phyloP scores from a whole-genome alignment of 2,888 invertebrate species.

The Caenorhabditis macrosperma region DNA sequence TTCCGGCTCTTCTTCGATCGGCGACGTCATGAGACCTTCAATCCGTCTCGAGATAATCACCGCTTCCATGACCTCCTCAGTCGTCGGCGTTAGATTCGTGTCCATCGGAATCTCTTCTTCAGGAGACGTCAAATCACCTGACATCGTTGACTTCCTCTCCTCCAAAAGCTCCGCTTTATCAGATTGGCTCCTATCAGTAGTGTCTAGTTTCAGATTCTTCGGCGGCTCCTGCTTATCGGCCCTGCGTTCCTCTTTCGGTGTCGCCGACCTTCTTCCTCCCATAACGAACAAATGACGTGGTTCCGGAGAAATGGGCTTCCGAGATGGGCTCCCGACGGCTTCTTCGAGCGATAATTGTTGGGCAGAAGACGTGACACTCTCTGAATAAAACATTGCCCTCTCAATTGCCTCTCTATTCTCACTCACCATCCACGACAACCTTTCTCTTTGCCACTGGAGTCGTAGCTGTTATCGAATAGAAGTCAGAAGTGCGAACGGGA shows the following conservation, averaged over 20 bases:
- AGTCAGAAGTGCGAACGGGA: conserved; percentile 43
- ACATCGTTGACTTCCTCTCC: conserved; percentile 52
- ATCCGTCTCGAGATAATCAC: conserved; percentile 53
- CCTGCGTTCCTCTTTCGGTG: conserved; percentile 42
- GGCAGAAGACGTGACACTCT: conserved; percentile 18
- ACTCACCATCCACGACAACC: conserved; percentile 27
- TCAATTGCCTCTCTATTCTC: not conserved
- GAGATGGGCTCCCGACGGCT: conserved; percentile 33
- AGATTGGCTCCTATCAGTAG: conserved; percentile 47
- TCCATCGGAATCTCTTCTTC: conserved; percentile 74
- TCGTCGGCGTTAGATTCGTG: conserved; percentile 63
- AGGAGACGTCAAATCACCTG: conserved; percentile 66
- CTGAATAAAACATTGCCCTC: conserved; percentile 17
- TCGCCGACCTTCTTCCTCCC: conserved; percentile 53
- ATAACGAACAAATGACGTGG: conserved; percentile 55
- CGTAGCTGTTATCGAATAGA: conserved; percentile 60
- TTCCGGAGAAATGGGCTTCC: conserved; percentile 40
- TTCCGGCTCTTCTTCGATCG: conserved; percentile 58
- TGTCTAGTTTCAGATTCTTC: conserved; percentile 39
- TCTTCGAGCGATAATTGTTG: conserved; percentile 38
- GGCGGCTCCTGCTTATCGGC: conserved; percentile 19
- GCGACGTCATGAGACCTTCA: conserved; percentile 52
- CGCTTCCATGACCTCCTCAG: conserved; percentile 52
- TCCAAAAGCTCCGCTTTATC: conserved; percentile 50
- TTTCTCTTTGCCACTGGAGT: conserved; percentile 48